Percentiles rank a stretch among this genome's conserved stretches.
phyloP scores from a whole-genome alignment of 1,140 invertebrate species.

The Heterodera carotae region DNA sequence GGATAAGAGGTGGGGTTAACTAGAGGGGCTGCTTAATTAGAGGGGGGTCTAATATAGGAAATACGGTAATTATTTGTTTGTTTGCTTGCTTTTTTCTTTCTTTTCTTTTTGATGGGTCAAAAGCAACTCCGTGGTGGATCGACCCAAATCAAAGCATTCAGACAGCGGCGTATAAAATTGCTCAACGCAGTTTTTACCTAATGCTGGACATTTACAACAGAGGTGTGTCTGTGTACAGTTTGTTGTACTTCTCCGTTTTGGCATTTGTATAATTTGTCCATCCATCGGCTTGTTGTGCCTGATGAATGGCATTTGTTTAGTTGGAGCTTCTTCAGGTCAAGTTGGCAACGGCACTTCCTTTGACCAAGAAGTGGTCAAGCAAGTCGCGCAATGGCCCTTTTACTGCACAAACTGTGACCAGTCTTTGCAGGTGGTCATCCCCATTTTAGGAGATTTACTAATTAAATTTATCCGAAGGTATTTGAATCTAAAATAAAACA shows the following conservation, averaged over 20 bases:
- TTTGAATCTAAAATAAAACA: too few species aligned
- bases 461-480: too few species aligned
- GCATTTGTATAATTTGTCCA: neutral
- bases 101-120: neutral
- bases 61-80: too few species aligned
- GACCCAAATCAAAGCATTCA: neutral
- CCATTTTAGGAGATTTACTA: too few species aligned
- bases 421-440: neutral
- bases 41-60: too few species aligned
- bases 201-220: neutral
- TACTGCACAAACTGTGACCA: neutral
- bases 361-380: neutral
- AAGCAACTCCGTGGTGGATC: neutral
- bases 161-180: neutral
- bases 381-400: neutral
- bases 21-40: too few species aligned
- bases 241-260: neutral
- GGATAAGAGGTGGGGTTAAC: too few species aligned
- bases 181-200: neutral
- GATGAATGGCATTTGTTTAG: too few species aligned
- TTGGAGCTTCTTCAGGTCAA: neutral
- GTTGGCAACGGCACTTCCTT: neutral
- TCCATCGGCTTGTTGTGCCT: neutral
- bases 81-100: neutral
- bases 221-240: neutral